Conservation (phyloP, 2,888 invertebrate genomes). For the Phragmatobia fuliginosa region DNA sequence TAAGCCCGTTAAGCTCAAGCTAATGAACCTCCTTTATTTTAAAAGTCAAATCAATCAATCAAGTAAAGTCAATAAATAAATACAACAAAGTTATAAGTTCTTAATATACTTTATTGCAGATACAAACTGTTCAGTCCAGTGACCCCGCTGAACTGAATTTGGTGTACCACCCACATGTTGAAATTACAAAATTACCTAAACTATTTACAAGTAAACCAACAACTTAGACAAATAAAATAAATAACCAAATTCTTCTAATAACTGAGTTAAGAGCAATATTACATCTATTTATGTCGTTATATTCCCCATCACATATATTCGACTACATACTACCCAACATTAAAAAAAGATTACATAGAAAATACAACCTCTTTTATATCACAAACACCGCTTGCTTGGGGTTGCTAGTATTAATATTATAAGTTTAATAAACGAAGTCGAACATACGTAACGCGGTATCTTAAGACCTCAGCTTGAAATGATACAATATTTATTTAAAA, state of each 20-base stretch:
- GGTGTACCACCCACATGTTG: slow-evolving; percentile 75
- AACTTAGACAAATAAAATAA: slow-evolving; percentile 71
- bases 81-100: slow-evolving; percentile 53
- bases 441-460: slow-evolving; percentile 18
- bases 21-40: too few relatives aligned
- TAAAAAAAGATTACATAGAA: not conserved
- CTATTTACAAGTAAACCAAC: slow-evolving; percentile 73
- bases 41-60: too few relatives aligned
- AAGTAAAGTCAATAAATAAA: slow-evolving; percentile 33
- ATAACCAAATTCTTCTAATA: slow-evolving; percentile 80
- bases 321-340: not conserved
- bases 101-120: slow-evolving; percentile 85
- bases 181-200: slow-evolving; percentile 71
- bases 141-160: slow-evolving; percentile 78
- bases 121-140: slow-evolving; percentile 81
- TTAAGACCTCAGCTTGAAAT: slow-evolving; percentile 23
- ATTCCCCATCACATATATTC: slow-evolving; percentile 9
- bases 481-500: not conserved
- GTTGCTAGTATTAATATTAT: not conserved
- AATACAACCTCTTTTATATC: not conserved
- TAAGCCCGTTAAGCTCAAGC: too few relatives aligned
- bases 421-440: not conserved
- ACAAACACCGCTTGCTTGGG: not conserved
- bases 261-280: slow-evolving; percentile 66
- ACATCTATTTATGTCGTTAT: slow-evolving; percentile 51